A percentile compares a stretch with the other conserved stretches of the same genome.
phyloP scores from a whole-genome alignment of 1,140 invertebrate genomes.

The Eriosoma lanigerum region DNA sequence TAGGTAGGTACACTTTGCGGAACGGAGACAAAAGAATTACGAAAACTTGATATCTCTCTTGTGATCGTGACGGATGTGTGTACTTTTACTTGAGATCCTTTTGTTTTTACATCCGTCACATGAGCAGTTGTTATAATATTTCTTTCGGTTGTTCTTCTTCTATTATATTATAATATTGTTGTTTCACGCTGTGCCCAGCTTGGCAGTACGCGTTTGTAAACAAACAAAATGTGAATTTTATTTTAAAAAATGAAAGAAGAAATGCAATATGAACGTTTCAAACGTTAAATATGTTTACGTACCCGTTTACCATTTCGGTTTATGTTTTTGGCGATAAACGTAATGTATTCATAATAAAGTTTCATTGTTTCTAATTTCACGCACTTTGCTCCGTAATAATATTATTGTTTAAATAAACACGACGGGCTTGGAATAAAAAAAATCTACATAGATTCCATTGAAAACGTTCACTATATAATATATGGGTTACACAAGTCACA shows the following conservation, averaged over 20 bases:
- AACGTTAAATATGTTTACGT: too few species aligned
- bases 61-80: background rate
- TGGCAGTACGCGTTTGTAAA: background rate
- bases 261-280: too few species aligned
- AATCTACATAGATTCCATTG: too few species aligned
- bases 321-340: too few species aligned
- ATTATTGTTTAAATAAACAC: background rate
- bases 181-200: background rate
- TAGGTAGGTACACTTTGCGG: background rate
- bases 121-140: background rate
- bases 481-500: too few species aligned
- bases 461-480: too few species aligned
- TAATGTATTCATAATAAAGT: too few species aligned
- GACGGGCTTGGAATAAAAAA: background rate
- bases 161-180: background rate
- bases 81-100: background rate
- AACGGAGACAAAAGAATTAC: background rate
- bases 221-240: background rate
- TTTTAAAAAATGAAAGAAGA: too few species aligned
- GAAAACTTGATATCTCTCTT: constrained; percentile 4
- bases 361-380: too few species aligned
- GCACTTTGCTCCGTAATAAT: too few species aligned
- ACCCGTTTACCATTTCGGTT: background rate
- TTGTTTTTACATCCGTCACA: background rate
- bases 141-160: background rate